A percentile compares a stretch with the other conserved stretches of the same genome.
phyloP scores from a whole-genome alignment of 2,797 vertebrate genomes.

The Hipposideros larvatus region DNA sequence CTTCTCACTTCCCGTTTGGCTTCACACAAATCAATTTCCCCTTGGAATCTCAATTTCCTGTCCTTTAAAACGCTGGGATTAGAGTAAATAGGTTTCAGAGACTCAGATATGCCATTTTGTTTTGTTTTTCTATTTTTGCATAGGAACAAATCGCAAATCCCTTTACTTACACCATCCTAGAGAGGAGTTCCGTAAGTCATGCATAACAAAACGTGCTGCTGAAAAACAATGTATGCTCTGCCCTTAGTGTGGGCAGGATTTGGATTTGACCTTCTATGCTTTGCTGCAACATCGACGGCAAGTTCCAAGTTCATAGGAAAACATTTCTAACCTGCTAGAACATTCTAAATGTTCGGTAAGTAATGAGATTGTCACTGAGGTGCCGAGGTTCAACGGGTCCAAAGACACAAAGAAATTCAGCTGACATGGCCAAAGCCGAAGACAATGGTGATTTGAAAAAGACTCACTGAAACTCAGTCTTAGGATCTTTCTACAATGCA shows the following conservation, averaged over 20 bases:
- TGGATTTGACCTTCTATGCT: neutral
- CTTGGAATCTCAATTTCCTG: slow-evolving; percentile 13
- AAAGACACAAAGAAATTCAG: neutral
- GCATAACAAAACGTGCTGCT: neutral
- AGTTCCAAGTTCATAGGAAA: neutral
- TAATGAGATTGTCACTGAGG: neutral
- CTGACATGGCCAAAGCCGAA: neutral
- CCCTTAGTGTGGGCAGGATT: neutral
- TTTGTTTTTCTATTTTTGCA: slow-evolving; percentile 19
- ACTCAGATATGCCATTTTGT: neutral
- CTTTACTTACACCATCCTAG: neutral
- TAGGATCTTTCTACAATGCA: neutral
- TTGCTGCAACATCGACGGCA: neutral
- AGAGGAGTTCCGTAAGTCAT: neutral
- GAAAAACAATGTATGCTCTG: neutral
- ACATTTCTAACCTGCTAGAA: neutral
- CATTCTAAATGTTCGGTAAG: neutral
- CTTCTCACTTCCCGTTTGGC: neutral
- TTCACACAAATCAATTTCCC: neutral
- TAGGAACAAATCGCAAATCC: neutral
- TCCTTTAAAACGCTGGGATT: neutral
- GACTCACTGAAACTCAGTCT: neutral
- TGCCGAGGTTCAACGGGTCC: neutral
- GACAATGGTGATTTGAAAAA: neutral
- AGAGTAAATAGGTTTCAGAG: neutral